Evolutionary conservation across 2,888 invertebrate species (phyloP), one percentile per base, ranked within the genome.

Genomic region (Steromphala cineraria): DNA sequence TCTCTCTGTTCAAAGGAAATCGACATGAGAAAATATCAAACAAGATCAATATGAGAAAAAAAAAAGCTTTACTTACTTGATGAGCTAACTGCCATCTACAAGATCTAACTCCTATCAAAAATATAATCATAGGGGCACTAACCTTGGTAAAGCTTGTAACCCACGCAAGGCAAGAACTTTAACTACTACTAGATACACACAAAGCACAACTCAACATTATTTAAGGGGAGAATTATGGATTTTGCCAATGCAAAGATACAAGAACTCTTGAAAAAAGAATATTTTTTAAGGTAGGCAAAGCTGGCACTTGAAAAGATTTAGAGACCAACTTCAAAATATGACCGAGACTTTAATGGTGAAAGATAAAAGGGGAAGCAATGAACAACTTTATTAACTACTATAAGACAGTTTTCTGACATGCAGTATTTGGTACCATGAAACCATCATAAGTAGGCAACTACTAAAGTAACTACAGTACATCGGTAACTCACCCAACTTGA

Each of bases 41-140:
- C 46, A 46, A 46, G 46, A 46, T 46, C 46, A 46, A 46, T 46
- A 13, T 46, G 46, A 46, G 36, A 36, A 36, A 36, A 53, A 24
- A 77, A 67, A 2, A 28, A 62, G 80, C 78, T 31, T 53, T 71
- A 85, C 85, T 82, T 19, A 85, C 85, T 82, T 80, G 19, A 8
- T 15, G 19, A 71, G 2, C 71, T 71, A 71, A 36, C 71, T 36
- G 71, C 71, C 62, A 75, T 75, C 62, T 40, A 8, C 52, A 19
- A 67, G 75, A 80, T 40, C 62, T 75, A 24, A 62, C 15, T 36
- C 19, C 53, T 67, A 24, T 75, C 46, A 53, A 40, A 80, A 53
- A 55, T n/a, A n/a, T 76, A 88, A 88, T 82, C 80, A 85, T 89
- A 89, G 87, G 85, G 86, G 86, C 87, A 91, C 90, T 89, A 83